Evolutionary conservation across 2,113 vertebrate genomes (phyloP).

Genomic region (Zosterops pallidus): DNA sequence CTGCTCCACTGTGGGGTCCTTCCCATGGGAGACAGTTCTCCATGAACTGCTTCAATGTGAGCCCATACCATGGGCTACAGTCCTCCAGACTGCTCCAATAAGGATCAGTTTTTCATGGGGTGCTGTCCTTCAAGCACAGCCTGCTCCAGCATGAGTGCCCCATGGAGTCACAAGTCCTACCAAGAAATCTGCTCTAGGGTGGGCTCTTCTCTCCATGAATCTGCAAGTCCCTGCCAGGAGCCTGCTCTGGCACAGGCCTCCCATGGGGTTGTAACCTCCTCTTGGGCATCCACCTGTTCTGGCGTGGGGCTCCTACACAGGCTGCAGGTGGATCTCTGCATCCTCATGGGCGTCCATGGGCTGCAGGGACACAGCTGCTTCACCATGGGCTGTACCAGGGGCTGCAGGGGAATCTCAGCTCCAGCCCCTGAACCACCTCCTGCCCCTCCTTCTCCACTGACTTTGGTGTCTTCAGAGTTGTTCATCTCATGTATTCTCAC

Average conservation of each 20-base stretch:
- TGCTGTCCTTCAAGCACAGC: not conserved
- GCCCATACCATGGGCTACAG: not conserved
- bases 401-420: not conserved
- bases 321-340: not conserved
- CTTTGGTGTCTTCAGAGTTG: not conserved
- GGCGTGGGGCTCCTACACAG: fast-evolving
- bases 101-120: not conserved
- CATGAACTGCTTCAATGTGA: not conserved
- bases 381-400: fast-evolving
- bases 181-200: not conserved
- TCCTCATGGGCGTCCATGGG: fast-evolving
- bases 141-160: not conserved
- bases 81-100: not conserved
- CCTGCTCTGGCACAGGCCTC: not conserved
- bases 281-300: not conserved
- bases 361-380: not conserved
- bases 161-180: not conserved
- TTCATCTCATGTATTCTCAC: not conserved
- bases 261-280: fast-evolving
- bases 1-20: not conserved
- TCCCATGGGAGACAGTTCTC: not conserved
- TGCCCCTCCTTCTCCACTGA: not conserved
- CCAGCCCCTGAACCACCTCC: fast-evolving
- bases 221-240: not conserved
- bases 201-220: not conserved